Evolutionary conservation across 2,888 invertebrate genomes (phyloP), one percentile per base, ranked within the genome.

Genomic region (Oasisia sp.): DNA sequence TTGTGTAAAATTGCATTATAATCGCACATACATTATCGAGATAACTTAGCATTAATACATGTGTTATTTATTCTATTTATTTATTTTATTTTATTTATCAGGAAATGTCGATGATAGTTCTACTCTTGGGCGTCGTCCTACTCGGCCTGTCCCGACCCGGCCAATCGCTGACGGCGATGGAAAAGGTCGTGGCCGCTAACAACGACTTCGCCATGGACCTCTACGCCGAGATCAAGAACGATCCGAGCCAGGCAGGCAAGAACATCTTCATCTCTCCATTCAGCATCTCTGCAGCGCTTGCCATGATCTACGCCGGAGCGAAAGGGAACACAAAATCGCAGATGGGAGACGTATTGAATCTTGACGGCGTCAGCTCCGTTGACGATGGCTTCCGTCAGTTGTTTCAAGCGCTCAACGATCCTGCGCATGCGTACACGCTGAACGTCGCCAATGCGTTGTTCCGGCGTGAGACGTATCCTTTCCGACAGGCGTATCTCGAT

Each of bases 141-240:
- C 0, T 50, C 91, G 27, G 74, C 27, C 5, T 74, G 74, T 27
- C 27, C 74, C 74, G 74, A n/a, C 74, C 27, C 27, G 74, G 27
- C 74, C 74, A 19, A 27, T 74, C 74, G n/a, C 27, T 74, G 74
- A 74, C 74, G 74, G 74, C 74, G 74, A 74, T 74, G 74, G 74
- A 74, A 74, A 19, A 74, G 27, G 74, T 74, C 74, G 74, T 74
- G 74, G 74, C 74, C 74, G 74, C 74, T 27, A 74, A 74, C 74
- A 74, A 74, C 27, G 74, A 74, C 74, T 74, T 74, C 74, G 74
- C 74, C 74, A 27, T 74, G 74, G 74, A 74, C 74, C 74, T 74
- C 74, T 74, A 74, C 74, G 74, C 74, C 74, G 27, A 14, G 74
- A 74, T 74, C 74, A 74, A 27, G 74, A 74, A 74, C 74, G 74